Percentiles rank a stretch among this genome's conserved stretches.
These are phyloP conservation scores for Pterois miles DNA, from an alignment of 2,797 vertebrate species.

Conservation along the genomic window DNA sequence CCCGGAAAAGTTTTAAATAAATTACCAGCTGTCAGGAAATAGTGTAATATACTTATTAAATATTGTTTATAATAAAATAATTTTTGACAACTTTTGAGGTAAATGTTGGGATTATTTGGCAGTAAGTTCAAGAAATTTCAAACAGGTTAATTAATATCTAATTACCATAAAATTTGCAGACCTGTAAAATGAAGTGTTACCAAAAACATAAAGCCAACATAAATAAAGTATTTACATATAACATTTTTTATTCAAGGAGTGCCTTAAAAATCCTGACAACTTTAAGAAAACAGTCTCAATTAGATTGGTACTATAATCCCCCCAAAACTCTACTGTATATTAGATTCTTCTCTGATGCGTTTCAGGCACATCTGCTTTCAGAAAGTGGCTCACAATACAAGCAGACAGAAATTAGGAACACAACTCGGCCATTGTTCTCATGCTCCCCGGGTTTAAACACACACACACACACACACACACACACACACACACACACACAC, in stretches of 20 bases:
- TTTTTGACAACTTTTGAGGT: too few relatives aligned
- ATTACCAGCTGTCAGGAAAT: too few relatives aligned
- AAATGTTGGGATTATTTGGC: too few relatives aligned
- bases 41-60: too few relatives aligned
- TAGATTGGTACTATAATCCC: constrained; percentile 41
- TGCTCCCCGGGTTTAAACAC: constrained; percentile 39
- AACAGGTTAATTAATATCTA: too few relatives aligned
- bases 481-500: constrained; percentile 9
- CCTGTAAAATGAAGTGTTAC: too few relatives aligned
- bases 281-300: constrained; percentile 61
- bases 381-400: constrained; percentile 52
- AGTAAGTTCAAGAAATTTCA: too few relatives aligned
- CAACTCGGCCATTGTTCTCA: constrained; percentile 64
- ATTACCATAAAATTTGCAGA: too few relatives aligned
- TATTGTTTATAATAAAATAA: too few relatives aligned
- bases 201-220: neutral
- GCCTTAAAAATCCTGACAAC: constrained; percentile 61
- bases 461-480: neutral
- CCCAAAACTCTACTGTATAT: constrained; percentile 21
- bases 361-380: constrained; percentile 67
- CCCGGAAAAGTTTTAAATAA: too few relatives aligned
- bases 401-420: constrained; percentile 57
- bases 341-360: constrained; percentile 31
- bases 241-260: constrained; percentile 76
- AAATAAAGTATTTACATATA: constrained; percentile 21